phyloP scores from a whole-genome alignment of 2,797 vertebrate species.

The Moxostoma hubbsi region DNA sequence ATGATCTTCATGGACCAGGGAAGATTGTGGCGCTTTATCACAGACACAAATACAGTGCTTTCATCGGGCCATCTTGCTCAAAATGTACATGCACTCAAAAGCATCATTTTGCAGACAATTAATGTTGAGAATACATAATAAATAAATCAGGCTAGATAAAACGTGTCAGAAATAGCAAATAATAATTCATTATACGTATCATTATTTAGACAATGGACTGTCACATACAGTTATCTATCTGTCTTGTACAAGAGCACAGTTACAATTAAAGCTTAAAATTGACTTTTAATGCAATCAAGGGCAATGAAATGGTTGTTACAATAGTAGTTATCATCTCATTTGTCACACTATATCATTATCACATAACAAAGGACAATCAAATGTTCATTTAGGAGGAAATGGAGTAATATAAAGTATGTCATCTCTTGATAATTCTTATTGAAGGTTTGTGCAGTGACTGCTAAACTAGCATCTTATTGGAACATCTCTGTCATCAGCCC shows the following conservation, averaged over 20 bases:
- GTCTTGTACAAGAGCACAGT: constrained; percentile 2
- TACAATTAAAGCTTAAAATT: constrained; percentile 28
- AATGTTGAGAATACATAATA: neutral
- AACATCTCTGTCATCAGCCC: constrained; percentile 65
- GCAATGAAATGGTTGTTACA: neutral
- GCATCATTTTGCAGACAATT: no score
- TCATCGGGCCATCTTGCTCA: constrained; percentile 62
- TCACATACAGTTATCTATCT: neutral
- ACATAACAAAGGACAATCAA: neutral
- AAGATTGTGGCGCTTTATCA: constrained; percentile 54
- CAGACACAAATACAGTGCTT: constrained; percentile 60
- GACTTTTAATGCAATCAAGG: neutral
- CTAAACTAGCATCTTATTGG: constrained; percentile 64
- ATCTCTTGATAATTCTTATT: constrained; percentile 16
- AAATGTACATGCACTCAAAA: constrained; percentile 35
- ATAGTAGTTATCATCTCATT: constrained; percentile 24
- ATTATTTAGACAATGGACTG: constrained; percentile 11
- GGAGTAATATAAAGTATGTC: neutral
- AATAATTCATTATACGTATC: neutral
- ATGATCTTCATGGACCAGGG: constrained; percentile 58
- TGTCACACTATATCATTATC: constrained; percentile 40
- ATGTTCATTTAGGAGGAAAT: constrained; percentile 8
- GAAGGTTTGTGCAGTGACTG: constrained; percentile 63
- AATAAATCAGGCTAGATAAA: neutral
- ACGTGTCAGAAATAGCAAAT: constrained; percentile 19